phyloP scores from a whole-genome alignment of 2,888 invertebrate genomes.

The Campoplex capitator region DNA sequence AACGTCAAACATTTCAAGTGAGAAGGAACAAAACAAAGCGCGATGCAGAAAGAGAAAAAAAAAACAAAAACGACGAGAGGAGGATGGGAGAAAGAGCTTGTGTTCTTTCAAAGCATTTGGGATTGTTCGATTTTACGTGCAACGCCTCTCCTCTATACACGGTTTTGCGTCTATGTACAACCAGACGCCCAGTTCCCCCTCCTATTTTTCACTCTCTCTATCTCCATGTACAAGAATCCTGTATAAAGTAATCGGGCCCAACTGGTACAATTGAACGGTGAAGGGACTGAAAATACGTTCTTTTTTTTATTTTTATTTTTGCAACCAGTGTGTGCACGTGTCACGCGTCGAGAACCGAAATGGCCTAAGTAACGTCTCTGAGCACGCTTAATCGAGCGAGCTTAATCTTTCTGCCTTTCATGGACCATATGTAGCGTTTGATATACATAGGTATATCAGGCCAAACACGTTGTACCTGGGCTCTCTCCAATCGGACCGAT shows the following conservation, averaged over 20 bases:
- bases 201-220: neutral
- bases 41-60: neutral
- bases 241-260: neutral
- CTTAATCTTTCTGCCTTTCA: conserved; percentile 19
- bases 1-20: conserved; percentile 15
- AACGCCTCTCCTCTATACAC: conserved; percentile 1
- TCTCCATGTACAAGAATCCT: neutral
- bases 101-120: conserved; percentile 53
- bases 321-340: neutral
- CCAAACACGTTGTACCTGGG: conserved; percentile 31
- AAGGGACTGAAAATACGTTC: neutral
- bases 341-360: neutral
- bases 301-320: neutral
- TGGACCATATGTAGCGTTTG: neutral
- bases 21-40: neutral
- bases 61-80: too few species aligned
- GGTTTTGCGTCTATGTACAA: conserved; percentile 13
- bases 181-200: neutral
- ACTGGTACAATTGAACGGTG: neutral
- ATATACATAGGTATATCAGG: neutral
- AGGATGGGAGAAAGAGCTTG: conserved; percentile 2
- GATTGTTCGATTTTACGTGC: conserved; percentile 54
- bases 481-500: conserved; percentile 16
- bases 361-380: conserved; percentile 22
- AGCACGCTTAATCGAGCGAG: neutral